Conservation (phyloP, 53 echinoderm and acorn worm genomes). For the Actinopyga echinites region DNA sequence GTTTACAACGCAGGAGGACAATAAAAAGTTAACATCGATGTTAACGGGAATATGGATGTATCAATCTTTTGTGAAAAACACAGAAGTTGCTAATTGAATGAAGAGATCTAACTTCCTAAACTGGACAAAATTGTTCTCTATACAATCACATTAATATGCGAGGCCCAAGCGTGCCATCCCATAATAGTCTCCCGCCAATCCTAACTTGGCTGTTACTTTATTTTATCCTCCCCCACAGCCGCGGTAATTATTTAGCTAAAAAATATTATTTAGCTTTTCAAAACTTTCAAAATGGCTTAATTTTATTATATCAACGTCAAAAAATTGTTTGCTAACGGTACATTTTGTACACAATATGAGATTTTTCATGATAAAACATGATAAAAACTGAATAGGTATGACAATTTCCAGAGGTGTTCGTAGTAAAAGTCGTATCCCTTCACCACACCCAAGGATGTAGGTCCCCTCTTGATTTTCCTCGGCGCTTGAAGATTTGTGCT, state of each 20-base stretch:
- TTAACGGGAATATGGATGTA: too few relatives aligned
- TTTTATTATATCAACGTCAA: too few relatives aligned
- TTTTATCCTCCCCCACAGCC: constrained; percentile 24
- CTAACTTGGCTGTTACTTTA: constrained; percentile 78
- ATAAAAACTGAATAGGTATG: not conserved
- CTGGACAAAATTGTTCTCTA: not conserved
- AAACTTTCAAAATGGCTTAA: too few relatives aligned
- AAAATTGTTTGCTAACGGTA: not conserved
- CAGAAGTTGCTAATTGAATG: too few relatives aligned
- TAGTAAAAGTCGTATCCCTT: constrained; percentile 71
- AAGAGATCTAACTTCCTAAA: too few relatives aligned
- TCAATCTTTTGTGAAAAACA: too few relatives aligned
- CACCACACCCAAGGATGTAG: constrained; percentile 99
- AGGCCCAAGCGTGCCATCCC: constrained; percentile 69
- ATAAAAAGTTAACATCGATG: too few relatives aligned
- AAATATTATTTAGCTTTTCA: too few relatives aligned
- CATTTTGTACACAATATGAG: not conserved
- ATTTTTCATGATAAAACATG: not conserved
- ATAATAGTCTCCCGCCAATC: constrained; percentile 85
- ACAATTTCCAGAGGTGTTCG: constrained; percentile 68
- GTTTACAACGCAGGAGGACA: too few relatives aligned
- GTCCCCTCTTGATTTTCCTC: constrained; percentile 86
- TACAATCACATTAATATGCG: constrained; percentile 48
- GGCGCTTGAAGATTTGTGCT: constrained; percentile 81
- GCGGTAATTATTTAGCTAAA: not conserved